Conservation (phyloP, 1,140 invertebrate species). For the Argopecten irradians region DNA sequence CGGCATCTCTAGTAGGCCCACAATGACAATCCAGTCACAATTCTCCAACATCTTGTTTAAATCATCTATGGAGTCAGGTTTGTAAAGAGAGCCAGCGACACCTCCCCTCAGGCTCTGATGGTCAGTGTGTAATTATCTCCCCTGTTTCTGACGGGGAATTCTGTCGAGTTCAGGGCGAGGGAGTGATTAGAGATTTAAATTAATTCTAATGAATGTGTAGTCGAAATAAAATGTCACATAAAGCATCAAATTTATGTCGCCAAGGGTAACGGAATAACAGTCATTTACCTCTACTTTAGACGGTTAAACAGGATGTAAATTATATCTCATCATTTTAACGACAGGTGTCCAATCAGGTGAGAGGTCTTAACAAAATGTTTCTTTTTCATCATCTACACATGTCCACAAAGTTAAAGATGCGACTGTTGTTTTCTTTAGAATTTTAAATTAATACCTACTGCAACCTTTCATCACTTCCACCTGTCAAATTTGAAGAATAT, state of each 20-base stretch:
- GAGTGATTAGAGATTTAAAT: neutral
- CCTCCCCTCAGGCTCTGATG: neutral
- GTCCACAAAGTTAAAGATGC: neutral
- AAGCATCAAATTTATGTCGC: constrained; percentile 7
- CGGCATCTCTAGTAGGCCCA: neutral
- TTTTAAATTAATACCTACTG: neutral
- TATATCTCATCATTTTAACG: neutral
- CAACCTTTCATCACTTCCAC: neutral
- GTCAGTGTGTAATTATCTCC: constrained; percentile 17
- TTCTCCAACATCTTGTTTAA: constrained; percentile 8
- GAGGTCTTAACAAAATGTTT: constrained; percentile 10
- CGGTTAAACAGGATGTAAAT: neutral
- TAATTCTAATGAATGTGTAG: constrained; percentile 18
- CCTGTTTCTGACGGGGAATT: neutral
- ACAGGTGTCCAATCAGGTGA: neutral
- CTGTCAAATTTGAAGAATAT: constrained; percentile 11
- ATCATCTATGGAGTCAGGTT: neutral
- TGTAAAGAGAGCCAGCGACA: neutral
- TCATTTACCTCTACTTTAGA: neutral
- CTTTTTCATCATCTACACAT: constrained; percentile 17
- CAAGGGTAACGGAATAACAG: neutral
- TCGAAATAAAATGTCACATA: neutral
- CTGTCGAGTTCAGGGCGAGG: neutral
- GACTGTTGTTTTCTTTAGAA: constrained; percentile 3
- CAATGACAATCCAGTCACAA: constrained; percentile 16